Base-by-base conservation (phyloP, 2,888 invertebrate genomes). In the Endotricha flammealis region DNA sequence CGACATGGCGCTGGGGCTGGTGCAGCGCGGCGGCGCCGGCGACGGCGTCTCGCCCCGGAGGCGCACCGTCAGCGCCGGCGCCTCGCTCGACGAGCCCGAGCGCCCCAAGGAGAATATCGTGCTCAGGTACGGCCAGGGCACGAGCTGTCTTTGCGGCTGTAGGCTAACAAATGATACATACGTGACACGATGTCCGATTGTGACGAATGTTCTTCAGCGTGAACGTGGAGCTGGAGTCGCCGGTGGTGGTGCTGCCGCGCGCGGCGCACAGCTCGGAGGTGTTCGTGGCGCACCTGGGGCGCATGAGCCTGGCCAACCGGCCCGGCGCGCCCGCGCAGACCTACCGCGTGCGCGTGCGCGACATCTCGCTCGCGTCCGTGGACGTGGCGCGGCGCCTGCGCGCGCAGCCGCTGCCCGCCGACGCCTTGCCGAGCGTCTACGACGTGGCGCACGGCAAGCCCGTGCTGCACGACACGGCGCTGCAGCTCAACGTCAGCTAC, bases 1-100 rank as follows among this genome's bases (percentile, higher is more conserved):
- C 0, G 97, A 97, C 78, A 95, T 98, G 91, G 98, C 98, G 12
- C 90, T 95, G 41, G 96, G 95, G 0, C 89, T 98, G 39, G 95
- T 95, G 2, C 93, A 94, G 50, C 91, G 93, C 12, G 90, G 91
- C 89, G 32, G 77, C 88, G 40, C 58, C 89, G 48, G 83, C 89
- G 85, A 85, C 44, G 79, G 80, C 48, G 73, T 77, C 46, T 80
- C 82, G 1, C 80, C 78, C 45, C 76, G 85, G 1, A 69, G 81
- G 3, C 78, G 86, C 57, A 79, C 85, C 42, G 38, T 64, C 43
- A 83, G 83, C 54, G 32, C 60, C 35, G 83, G 76, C 43, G 57
- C 57, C 36, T 77, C 81, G 31, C 86, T 51, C 68, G 91, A 55
- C 78, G 89, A 82, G 56, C 88, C 50, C 41, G 75, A 69, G 53